Evolutionary conservation across 2,113 vertebrate species (phyloP).

Genomic region (Heterotis niloticus): DNA sequence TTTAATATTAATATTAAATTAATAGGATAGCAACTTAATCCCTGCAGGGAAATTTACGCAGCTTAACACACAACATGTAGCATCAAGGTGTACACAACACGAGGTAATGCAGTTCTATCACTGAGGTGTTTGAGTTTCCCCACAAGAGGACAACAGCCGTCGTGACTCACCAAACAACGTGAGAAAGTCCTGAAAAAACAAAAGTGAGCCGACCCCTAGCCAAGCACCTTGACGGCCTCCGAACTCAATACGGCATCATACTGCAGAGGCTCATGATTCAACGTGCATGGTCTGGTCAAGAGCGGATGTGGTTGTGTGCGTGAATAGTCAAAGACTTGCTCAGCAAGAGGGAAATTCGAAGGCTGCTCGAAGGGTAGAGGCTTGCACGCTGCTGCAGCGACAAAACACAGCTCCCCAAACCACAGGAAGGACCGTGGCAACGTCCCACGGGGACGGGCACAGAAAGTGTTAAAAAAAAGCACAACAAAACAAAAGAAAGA

Average conservation of each 20-base stretch:
- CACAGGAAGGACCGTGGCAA: slow-evolving; percentile 63
- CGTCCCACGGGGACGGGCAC: slow-evolving; percentile 44
- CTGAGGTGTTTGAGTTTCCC: too few species aligned
- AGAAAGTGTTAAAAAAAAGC: slow-evolving; percentile 40
- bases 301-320: slow-evolving; percentile 45
- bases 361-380: slow-evolving; percentile 31
- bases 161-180: too few species aligned
- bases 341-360: not conserved
- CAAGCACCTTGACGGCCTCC: too few species aligned
- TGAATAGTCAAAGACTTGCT: slow-evolving; percentile 24
- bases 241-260: not conserved
- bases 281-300: slow-evolving; percentile 41
- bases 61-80: too few species aligned
- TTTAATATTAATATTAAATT: too few species aligned
- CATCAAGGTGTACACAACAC: too few species aligned
- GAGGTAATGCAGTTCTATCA: too few species aligned
- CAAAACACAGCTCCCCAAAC: slow-evolving; percentile 52
- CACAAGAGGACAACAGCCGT: too few species aligned
- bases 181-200: too few species aligned
- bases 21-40: too few species aligned
- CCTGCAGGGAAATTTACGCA: too few species aligned
- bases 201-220: too few species aligned
- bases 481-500: not conserved
- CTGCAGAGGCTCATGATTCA: not conserved
- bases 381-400: slow-evolving; percentile 45